phyloP scores from a whole-genome alignment of 2,797 vertebrate species.

The Sebastes miniatus region DNA sequence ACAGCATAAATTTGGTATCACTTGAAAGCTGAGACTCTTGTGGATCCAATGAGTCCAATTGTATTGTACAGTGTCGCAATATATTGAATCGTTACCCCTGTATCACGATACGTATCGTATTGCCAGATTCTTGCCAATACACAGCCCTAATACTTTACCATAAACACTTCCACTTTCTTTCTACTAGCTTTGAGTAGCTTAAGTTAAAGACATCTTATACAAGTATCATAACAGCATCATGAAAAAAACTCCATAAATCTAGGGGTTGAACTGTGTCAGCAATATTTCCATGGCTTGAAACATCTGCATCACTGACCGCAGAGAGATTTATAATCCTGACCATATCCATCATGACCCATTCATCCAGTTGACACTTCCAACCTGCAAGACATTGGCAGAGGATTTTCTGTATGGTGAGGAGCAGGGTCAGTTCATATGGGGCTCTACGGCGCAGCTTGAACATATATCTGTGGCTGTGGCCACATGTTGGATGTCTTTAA shows the following conservation, averaged over 20 bases:
- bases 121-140: too few relatives aligned
- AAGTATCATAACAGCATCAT: neutral
- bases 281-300: conserved; percentile 9
- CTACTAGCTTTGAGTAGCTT: neutral
- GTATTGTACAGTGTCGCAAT: too few relatives aligned
- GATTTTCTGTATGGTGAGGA: neutral
- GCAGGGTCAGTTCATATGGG: neutral
- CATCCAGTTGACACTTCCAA: conserved; percentile 8
- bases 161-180: neutral
- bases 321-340: conserved; percentile 12
- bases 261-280: neutral
- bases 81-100: too few relatives aligned
- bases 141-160: neutral
- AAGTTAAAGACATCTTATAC: neutral
- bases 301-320: neutral
- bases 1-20: too few relatives aligned
- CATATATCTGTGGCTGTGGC: conserved; percentile 28
- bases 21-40: too few relatives aligned
- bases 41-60: too few relatives aligned
- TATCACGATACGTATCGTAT: too few relatives aligned
- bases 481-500: conserved; percentile 26
- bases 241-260: neutral
- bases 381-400: neutral
- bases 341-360: conserved; percentile 13
- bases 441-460: neutral